Conservation (phyloP, 2,113 vertebrate genomes). For the Malurus cyaneus region DNA sequence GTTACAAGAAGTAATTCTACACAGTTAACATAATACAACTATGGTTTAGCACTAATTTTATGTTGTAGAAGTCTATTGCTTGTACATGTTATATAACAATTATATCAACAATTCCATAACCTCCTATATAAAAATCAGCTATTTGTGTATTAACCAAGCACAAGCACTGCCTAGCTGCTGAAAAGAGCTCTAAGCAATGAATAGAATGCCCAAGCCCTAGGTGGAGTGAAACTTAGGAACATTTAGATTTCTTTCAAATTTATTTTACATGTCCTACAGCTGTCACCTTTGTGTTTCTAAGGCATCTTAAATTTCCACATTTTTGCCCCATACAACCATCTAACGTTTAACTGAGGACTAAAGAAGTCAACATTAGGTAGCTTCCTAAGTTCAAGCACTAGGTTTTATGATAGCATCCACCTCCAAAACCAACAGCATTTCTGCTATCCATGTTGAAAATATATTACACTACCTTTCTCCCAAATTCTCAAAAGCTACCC, state of each 20-base stretch:
- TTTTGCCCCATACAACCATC: neutral
- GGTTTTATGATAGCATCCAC: neutral
- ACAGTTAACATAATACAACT: neutral
- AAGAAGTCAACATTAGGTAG: neutral
- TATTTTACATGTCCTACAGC: neutral
- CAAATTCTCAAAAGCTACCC: neutral
- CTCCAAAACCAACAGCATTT: neutral
- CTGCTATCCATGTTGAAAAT: neutral
- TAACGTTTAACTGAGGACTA: neutral
- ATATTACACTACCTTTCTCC: neutral
- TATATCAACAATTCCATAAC: neutral
- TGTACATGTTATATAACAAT: neutral
- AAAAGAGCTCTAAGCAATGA: neutral
- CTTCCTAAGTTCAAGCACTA: neutral
- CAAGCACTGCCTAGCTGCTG: neutral
- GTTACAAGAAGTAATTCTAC: neutral
- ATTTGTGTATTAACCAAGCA: neutral
- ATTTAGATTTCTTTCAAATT: neutral
- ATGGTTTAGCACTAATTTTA: neutral
- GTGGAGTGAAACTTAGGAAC: neutral
- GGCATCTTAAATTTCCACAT: neutral
- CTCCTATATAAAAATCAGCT: neutral
- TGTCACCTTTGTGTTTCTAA: neutral
- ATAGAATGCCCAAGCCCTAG: neutral
- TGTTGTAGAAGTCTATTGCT: neutral